These are phyloP conservation scores for Charina bottae DNA, from an alignment of 2,113 vertebrate genomes.

Conservation along the genomic window DNA sequence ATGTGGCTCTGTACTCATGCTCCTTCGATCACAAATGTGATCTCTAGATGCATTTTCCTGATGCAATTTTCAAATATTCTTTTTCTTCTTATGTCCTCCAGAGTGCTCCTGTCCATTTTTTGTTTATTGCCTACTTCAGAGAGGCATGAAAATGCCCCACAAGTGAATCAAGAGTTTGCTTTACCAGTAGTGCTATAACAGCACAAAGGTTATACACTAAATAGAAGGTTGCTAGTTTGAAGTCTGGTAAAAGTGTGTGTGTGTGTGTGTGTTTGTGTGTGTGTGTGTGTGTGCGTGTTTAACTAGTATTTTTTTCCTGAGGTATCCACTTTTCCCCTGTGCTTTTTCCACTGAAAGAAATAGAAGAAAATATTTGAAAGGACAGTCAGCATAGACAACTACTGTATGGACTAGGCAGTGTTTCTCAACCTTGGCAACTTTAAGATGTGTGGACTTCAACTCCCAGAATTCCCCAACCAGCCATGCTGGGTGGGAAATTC, in stretches of 20 bases:
- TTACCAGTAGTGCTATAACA: not conserved
- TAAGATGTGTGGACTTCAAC: no score
- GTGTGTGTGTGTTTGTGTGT: not conserved
- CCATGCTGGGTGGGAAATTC: no score
- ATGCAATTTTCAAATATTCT: not conserved
- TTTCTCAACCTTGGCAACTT: no score
- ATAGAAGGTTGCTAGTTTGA: not conserved
- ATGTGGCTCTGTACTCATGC: not conserved
- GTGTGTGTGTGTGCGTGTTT: not conserved
- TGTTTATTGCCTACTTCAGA: not conserved
- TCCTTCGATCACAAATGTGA: not conserved
- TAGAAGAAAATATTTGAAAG: not conserved
- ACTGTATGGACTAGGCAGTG: not conserved
- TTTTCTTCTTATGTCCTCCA: not conserved
- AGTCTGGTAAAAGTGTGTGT: not conserved
- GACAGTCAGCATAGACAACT: not conserved
- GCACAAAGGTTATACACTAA: not conserved
- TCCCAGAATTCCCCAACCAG: no score
- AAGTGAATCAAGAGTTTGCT: not conserved
- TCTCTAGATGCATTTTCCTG: not conserved
- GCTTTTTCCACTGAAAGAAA: not conserved
- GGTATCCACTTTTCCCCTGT: not conserved
- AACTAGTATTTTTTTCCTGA: not conserved
- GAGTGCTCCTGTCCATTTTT: not conserved
- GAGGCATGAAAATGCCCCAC: not conserved